phyloP scores from a whole-genome alignment of 1,140 invertebrate genomes.

The Luehdorfia chinensis region DNA sequence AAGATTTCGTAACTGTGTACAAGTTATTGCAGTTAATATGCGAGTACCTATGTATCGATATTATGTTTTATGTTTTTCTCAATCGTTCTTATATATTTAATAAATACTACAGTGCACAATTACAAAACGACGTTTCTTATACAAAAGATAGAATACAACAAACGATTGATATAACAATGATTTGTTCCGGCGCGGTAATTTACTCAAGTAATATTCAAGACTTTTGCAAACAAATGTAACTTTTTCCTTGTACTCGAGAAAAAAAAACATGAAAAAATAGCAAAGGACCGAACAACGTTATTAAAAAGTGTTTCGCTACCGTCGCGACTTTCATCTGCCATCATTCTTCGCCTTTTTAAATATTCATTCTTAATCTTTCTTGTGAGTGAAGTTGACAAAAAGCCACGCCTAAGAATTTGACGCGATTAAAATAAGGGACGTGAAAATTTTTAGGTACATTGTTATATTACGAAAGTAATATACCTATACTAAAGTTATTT shows the following conservation, averaged over 20 bases:
- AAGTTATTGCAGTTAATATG: no score
- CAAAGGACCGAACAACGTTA: conserved; percentile 11
- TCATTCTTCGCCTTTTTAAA: conserved; percentile 7
- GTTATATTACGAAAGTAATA: no score
- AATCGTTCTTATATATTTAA: no score
- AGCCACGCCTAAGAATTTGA: no score
- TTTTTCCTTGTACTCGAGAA: conserved; percentile 9
- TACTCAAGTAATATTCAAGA: conserved; percentile 8
- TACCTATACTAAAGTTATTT: no score
- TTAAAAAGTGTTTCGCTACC: conserved; percentile 12
- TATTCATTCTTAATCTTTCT: conserved; percentile 15
- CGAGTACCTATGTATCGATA: no score
- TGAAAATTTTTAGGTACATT: no score
- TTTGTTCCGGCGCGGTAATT: conserved; percentile 12
- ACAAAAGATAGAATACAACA: neutral
- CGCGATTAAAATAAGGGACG: no score
- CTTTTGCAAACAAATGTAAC: conserved; percentile 2
- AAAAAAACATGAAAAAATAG: neutral
- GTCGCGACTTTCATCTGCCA: conserved; percentile 4
- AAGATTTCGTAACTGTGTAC: no score
- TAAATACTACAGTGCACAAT: neutral
- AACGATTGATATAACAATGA: neutral
- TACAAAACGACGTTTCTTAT: conserved; percentile 3
- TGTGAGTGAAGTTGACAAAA: conserved; percentile 3
- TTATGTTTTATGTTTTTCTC: no score